phyloP scores from a whole-genome alignment of 2,888 invertebrate species.

The Diachrysia chrysitis region DNA sequence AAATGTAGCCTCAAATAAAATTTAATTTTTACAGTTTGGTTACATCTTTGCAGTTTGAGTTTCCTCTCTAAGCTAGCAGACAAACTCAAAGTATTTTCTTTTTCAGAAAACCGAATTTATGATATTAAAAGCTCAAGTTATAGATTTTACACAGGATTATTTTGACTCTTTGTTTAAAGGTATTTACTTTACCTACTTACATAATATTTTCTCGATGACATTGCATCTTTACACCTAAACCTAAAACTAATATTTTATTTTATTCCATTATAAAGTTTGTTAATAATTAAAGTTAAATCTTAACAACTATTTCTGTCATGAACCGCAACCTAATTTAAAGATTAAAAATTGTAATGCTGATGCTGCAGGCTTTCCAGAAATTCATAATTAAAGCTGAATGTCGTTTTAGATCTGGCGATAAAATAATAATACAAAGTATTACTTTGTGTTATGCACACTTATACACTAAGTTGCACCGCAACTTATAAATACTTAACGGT shows the following conservation, averaged over 20 bases:
- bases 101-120: not conserved
- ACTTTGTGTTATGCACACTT: constrained; percentile 32
- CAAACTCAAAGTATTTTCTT: not conserved
- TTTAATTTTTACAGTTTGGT: too few relatives aligned
- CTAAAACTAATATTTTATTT: too few relatives aligned
- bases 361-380: not conserved
- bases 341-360: not conserved
- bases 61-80: not conserved
- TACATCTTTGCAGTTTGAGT: not conserved
- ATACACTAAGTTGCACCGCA: constrained; percentile 34
- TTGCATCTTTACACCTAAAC: too few relatives aligned
- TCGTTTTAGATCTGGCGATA: constrained; percentile 34
- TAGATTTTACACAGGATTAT: too few relatives aligned
- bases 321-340: not conserved
- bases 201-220: too few relatives aligned
- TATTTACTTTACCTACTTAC: too few relatives aligned
- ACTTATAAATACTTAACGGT: constrained; percentile 29
- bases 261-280: too few relatives aligned
- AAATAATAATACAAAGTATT: constrained; percentile 39
- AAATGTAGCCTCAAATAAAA: not conserved
- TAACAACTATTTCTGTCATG: too few relatives aligned
- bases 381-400: constrained; percentile 42
- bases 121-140: not conserved
- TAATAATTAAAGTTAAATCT: too few relatives aligned
- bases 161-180: too few relatives aligned